Conservation (phyloP, 2,113 vertebrate genomes). For the Plotosus lineatus region DNA sequence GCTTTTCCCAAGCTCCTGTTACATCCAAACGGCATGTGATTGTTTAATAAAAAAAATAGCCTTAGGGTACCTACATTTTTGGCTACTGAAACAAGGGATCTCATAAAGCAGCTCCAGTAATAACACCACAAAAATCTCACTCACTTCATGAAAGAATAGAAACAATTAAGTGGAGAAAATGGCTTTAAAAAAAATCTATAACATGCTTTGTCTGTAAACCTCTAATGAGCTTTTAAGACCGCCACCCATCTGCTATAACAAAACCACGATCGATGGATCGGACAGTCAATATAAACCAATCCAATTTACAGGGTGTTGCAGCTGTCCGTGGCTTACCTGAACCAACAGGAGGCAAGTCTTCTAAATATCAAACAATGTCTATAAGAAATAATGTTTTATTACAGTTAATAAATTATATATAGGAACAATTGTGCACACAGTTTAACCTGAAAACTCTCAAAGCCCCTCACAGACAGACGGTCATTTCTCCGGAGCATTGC, state of each 20-base stretch:
- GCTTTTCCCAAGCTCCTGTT: slow-evolving; percentile 25
- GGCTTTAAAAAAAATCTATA: not conserved
- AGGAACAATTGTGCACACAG: too few relatives aligned
- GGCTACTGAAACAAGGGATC: not conserved
- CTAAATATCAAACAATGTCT: not conserved
- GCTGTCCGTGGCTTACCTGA: not conserved
- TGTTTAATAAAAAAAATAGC: not conserved
- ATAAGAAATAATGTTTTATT: too few relatives aligned
- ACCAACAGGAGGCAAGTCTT: not conserved
- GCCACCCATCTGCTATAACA: not conserved
- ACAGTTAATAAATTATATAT: too few relatives aligned
- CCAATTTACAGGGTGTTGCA: not conserved
- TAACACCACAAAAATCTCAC: not conserved
- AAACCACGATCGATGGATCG: not conserved
- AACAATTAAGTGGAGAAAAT: not conserved
- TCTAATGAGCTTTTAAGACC: not conserved
- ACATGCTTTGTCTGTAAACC: not conserved
- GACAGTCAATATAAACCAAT: not conserved
- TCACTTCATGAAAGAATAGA: not conserved
- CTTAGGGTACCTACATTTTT: not conserved
- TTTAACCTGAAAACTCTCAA: too few relatives aligned
- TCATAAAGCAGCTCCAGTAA: not conserved
- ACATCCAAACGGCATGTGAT: slow-evolving; percentile 5
- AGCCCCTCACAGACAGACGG: too few relatives aligned
- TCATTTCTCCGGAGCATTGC: too few relatives aligned